Evolutionary conservation across 35 echinoderm and acorn worm genomes (phyloP).

Genomic region (Ophiothrix spiculata): DNA sequence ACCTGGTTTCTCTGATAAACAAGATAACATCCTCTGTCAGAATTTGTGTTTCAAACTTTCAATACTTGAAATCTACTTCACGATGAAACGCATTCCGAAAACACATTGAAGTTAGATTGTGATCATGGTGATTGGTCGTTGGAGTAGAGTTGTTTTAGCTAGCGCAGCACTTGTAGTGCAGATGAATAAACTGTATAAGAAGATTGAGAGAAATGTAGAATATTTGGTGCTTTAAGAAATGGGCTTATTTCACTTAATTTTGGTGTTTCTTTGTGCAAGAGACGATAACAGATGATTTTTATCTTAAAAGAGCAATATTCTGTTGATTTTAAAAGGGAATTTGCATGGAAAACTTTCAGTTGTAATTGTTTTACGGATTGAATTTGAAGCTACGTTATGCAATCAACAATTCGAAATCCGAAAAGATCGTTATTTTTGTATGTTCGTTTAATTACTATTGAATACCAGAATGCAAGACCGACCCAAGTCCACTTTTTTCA

Average conservation of each 20-base stretch:
- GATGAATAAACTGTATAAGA: not conserved
- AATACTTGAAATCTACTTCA: not conserved
- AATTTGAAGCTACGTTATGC: not conserved
- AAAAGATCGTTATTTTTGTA: too few relatives aligned
- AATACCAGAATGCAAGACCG: too few relatives aligned
- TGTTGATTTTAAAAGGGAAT: not conserved
- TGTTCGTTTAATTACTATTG: too few relatives aligned
- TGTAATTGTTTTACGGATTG: not conserved
- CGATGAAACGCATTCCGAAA: not conserved
- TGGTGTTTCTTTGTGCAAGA: not conserved
- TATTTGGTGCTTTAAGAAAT: not conserved
- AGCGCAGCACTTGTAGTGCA: not conserved
- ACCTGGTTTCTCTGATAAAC: not conserved
- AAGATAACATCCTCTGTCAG: not conserved
- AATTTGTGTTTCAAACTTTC: constrained; percentile 12
- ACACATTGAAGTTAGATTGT: not conserved
- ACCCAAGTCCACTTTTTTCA: too few relatives aligned
- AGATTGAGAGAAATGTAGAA: not conserved
- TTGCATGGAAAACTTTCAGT: not conserved
- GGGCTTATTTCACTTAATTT: too few relatives aligned
- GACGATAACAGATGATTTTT: not conserved
- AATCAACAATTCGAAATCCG: too few relatives aligned
- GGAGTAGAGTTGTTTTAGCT: not conserved
- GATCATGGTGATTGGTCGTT: not conserved
- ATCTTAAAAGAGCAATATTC: not conserved